Conservation (phyloP, 2,797 vertebrate genomes). For the Kryptolebias ocellatus region DNA sequence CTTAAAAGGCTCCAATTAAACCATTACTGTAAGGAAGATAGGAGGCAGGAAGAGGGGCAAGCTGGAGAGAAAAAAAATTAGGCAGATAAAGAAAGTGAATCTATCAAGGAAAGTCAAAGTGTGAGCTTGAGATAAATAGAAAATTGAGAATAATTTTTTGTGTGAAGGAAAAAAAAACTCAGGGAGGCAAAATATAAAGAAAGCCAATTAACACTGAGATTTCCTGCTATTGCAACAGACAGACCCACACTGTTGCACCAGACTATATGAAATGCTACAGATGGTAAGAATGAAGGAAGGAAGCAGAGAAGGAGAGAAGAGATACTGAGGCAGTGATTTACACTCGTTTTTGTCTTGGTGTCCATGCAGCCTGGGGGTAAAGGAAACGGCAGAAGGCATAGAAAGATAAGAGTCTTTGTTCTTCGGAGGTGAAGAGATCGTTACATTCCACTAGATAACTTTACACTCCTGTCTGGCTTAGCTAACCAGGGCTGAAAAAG, state of each 20-base stretch:
- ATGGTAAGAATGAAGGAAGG: slow-evolving; percentile 52
- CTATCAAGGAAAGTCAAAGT: slow-evolving; percentile 54
- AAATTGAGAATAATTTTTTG: slow-evolving; percentile 66
- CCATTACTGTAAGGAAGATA: slow-evolving; percentile 59
- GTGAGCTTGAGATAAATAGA: slow-evolving; percentile 56
- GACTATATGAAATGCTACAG: slow-evolving; percentile 34
- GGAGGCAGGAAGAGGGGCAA: slow-evolving; percentile 23
- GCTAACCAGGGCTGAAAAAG: slow-evolving; percentile 55
- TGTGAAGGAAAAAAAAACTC: slow-evolving; percentile 35
- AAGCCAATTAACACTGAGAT: slow-evolving; percentile 57
- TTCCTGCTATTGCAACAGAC: slow-evolving; percentile 71
- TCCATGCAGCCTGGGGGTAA: slow-evolving; percentile 63
- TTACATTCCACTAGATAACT: slow-evolving; percentile 70
- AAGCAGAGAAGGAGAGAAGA: slow-evolving; percentile 41
- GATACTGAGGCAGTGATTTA: slow-evolving; percentile 71
- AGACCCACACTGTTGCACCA: slow-evolving; percentile 59
- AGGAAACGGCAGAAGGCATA: slow-evolving; percentile 75
- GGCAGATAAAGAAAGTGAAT: slow-evolving; percentile 32
- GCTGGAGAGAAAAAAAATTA: slow-evolving; percentile 34
- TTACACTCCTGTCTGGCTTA: slow-evolving; percentile 58
- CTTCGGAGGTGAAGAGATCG: slow-evolving; percentile 73
- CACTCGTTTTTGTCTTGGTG: slow-evolving; percentile 62
- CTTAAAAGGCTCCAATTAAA: slow-evolving; percentile 76
- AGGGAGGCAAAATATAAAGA: slow-evolving; percentile 46
- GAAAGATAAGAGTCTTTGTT: slow-evolving; percentile 78